Evolutionary conservation across 1,140 invertebrate genomes (phyloP).

Genomic region (Drosophila repletoides): DNA sequence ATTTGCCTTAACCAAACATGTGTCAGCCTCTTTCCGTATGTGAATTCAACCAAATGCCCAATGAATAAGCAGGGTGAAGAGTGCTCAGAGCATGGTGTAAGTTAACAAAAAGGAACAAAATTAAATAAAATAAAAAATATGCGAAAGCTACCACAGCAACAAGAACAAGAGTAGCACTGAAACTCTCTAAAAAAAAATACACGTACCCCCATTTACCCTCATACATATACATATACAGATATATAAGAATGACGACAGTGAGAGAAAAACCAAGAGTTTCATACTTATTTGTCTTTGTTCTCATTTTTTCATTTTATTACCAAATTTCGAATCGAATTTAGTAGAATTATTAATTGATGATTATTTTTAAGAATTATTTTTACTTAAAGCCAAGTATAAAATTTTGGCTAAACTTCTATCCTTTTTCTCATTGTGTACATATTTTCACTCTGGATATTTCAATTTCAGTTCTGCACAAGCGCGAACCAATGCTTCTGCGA

Average conservation of each 20-base stretch:
- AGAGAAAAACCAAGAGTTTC: no score
- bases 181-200: no score
- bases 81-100: conserved; percentile 96
- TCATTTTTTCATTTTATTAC: no score
- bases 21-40: conserved; percentile 90
- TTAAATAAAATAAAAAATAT: neutral
- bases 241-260: no score
- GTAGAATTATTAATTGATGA: no score
- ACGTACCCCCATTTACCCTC: no score
- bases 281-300: no score
- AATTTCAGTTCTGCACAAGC: conserved; percentile 94
- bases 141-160: neutral
- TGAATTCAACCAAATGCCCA: conserved; percentile 93
- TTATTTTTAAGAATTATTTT: no score
- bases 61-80: conserved; percentile 93
- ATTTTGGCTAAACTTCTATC: no score
- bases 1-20: conserved; percentile 97
- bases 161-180: neutral
- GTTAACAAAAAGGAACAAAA: conserved; percentile 72
- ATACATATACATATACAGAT: no score
- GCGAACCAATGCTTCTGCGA: conserved; percentile 95
- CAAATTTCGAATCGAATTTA: no score
- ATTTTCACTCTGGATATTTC: neutral
- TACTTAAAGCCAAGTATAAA: no score
- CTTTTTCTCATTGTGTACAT: neutral